Base-by-base conservation (phyloP, 2,888 invertebrate species). In the Noctua janthina region DNA sequence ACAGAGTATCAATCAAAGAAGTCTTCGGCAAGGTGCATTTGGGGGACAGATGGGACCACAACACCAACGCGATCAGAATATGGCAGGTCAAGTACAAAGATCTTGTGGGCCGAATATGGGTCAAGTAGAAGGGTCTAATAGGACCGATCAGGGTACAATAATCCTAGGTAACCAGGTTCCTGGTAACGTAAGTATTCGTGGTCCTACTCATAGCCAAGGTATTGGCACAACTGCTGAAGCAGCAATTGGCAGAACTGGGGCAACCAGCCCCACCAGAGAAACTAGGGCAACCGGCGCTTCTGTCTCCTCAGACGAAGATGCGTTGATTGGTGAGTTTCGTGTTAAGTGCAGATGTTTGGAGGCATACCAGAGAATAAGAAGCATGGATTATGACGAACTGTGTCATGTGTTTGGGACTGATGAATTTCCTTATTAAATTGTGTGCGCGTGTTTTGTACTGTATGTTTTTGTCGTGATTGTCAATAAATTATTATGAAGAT, bases 281-380 rank as follows among this genome's bases (percentile, higher is more conserved):
- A n/a, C 67, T n/a, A 67, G 67, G 43, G 11, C 29, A 59, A 13
- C 66, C 2, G 3, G 29, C 0, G 46, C 46, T 59, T 39, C 59
- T 29, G 23, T 13, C 20, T 83, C 69, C n/a, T 83, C 81, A 59
- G 69, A 59, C 17, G 84, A 71, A 39, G 66, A 85, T 43, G n/a
- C 43, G 29, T 13, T 76, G 7, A 78, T 78, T 5, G 3, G 15
- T 3, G 43, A 64, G 13, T 59, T 74, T 6, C 66, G 20, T 20
- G 11, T 71, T 10, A 82, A 73, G 49, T 88, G 87, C 17, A 80
- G 64, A 69, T 87, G 87, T 82, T 67, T 86, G 23, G 83, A 88
- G 1, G 54, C 62, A 10, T 78, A 72, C 20, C 77, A 71, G 7
- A 71, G n/a, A n/a, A 85, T 78, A 64, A 46, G 15, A n/a, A 68